A percentile compares a stretch with the other conserved stretches of the same genome.
Conservation (phyloP, 2,888 invertebrate genomes). For the Zele albiditarsus region DNA sequence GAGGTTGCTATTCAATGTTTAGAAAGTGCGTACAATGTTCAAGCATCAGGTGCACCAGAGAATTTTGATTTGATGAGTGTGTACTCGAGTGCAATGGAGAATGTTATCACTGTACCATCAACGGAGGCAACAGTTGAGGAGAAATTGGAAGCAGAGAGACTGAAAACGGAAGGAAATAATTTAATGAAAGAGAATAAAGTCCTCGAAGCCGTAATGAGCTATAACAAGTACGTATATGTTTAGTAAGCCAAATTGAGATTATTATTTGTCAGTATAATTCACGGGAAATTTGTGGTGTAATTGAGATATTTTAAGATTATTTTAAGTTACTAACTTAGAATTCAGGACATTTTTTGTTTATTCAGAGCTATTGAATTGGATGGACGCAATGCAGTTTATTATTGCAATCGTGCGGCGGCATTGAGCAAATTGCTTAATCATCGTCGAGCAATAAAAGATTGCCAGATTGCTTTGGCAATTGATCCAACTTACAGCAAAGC, state of each 20-base stretch:
- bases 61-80: slow-evolving; percentile 73
- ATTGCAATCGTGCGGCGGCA: slow-evolving; percentile 97
- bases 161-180: slow-evolving; percentile 91
- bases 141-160: slow-evolving; percentile 83
- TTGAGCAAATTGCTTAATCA: slow-evolving; percentile 91
- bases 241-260: neutral
- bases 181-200: slow-evolving; percentile 90
- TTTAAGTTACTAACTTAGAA: slow-evolving; percentile 42
- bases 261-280: slow-evolving; percentile 9
- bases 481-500: slow-evolving; percentile 96
- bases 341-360: slow-evolving; percentile 51
- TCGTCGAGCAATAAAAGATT: slow-evolving; percentile 90
- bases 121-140: slow-evolving; percentile 74
- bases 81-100: slow-evolving; percentile 71
- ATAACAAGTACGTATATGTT: slow-evolving; percentile 77
- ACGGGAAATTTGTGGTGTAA: neutral
- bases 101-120: slow-evolving; percentile 43
- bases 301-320: neutral
- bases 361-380: slow-evolving; percentile 90
- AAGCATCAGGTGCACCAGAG: slow-evolving; percentile 71
- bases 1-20: slow-evolving; percentile 97
- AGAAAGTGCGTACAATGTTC: slow-evolving; percentile 89
- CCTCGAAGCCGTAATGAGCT: slow-evolving; percentile 87
- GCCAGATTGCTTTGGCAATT: slow-evolving; percentile 89
- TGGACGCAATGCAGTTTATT: slow-evolving; percentile 93